These are phyloP conservation scores for Buphagus erythrorhynchus DNA, from an alignment of 2,797 vertebrate species.

Conservation along the genomic window DNA sequence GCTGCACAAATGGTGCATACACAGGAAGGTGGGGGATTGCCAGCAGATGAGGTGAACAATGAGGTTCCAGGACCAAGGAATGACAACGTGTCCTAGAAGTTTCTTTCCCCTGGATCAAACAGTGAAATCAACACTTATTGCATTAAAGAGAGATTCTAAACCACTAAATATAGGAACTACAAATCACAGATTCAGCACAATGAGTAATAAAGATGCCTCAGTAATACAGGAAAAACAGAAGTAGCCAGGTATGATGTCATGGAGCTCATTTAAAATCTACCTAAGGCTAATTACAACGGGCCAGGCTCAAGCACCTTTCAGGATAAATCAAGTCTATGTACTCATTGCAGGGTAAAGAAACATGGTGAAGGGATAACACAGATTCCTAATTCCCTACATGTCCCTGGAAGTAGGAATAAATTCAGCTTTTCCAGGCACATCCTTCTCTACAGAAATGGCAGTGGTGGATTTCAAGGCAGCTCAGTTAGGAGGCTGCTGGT, in stretches of 20 bases:
- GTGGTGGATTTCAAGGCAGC: neutral
- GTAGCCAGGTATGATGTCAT: conserved; percentile 14
- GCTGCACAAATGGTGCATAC: neutral
- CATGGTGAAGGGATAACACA: neutral
- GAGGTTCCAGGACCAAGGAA: neutral
- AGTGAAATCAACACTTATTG: neutral
- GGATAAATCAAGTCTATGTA: neutral
- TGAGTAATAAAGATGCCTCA: neutral
- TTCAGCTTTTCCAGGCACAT: neutral
- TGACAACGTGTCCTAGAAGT: neutral
- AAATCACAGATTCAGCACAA: neutral
- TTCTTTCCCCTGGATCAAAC: neutral
- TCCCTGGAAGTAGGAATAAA: neutral
- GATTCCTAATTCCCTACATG: neutral
- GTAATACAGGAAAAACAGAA: neutral
- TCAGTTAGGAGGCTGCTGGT: neutral
- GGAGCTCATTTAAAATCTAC: conserved; percentile 5
- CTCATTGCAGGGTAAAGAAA: neutral
- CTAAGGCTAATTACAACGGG: neutral
- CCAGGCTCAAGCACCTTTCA: neutral
- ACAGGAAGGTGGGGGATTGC: neutral
- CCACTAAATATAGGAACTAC: neutral
- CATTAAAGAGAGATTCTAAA: neutral
- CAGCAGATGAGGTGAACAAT: neutral
- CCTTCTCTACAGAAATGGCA: neutral